Base-by-base conservation (phyloP, 1,140 invertebrate genomes). In the Drosophila paulistorum region DNA sequence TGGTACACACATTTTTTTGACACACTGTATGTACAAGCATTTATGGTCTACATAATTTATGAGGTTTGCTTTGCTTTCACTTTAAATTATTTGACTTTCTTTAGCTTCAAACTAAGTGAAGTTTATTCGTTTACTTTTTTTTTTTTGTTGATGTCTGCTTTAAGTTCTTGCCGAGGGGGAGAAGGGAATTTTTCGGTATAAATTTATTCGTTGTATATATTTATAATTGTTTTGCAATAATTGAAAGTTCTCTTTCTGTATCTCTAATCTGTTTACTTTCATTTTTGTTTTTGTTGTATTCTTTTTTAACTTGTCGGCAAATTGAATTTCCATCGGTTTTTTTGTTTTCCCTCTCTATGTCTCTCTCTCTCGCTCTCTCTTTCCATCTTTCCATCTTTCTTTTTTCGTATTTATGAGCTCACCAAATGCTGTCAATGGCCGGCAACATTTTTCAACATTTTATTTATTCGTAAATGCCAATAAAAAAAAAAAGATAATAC, bases 131-230 rank as follows among this genome's bases (percentile, higher is more conserved):
- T 48, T 51, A 20, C 14, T 48, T 20, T 9, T 11, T 23, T 1
- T 51, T 60, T 63, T 81, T 59, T 86, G 82, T 82, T 68, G 55
- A 71, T 71, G 83, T 82, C 67, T 59, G 79, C 82, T 77, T 51
- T 65, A 82, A 79, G 57, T 76, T 73, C 17, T 57, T n/a, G 39
- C 45, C 17, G 45, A 4, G 7, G n/a, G 14, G 45, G 45, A 7
- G 20, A 23, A 30, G 7, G 41, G 41, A 51, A 48, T 20, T 48
- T 48, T 17, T 51, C 7, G 14, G 9, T 51, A 10, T 51, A 51
- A 51, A 51, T 51, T 51, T 51, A 51, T 51, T 23, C 63, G 14
- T 64, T 37, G 48, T 59, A 57, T 26, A 68, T 26, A 68, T 54
- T 75, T 82, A 71, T 82, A 71, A 75, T 79, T 79, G 33, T 58